phyloP scores from a whole-genome alignment of 2,888 invertebrate species.

The Tricholauxania praeusta region DNA sequence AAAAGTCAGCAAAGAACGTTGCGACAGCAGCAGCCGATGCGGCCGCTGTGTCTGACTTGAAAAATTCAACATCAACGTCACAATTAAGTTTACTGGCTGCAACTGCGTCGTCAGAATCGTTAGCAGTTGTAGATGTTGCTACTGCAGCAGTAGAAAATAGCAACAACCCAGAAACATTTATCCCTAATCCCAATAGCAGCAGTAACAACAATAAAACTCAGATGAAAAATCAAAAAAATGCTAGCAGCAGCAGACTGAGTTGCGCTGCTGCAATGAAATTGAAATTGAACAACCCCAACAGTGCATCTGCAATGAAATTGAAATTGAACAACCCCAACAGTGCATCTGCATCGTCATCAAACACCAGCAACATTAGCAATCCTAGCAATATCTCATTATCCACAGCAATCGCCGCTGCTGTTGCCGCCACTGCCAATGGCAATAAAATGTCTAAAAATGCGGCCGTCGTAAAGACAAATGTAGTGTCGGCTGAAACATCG shows the following conservation, averaged over 20 bases:
- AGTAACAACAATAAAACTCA: conserved; percentile 20
- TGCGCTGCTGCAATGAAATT: conserved; percentile 4
- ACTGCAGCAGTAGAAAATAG: too few relatives aligned
- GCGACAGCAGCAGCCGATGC: conserved; percentile 48
- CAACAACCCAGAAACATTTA: not conserved
- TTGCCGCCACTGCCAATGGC: conserved; percentile 51
- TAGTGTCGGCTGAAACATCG: conserved; percentile 41
- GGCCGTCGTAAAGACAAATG: conserved; percentile 45
- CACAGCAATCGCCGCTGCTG: conserved; percentile 10
- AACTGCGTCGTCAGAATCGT: not conserved
- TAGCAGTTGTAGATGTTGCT: not conserved
- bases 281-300: conserved; percentile 23
- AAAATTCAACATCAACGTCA: not conserved
- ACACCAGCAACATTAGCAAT: not conserved
- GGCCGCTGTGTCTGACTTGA: conserved; percentile 36
- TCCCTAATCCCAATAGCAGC: not conserved
- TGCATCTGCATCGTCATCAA: not conserved
- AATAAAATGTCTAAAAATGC: conserved; percentile 61
- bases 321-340: conserved; percentile 22
- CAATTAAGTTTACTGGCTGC: conserved; percentile 9
- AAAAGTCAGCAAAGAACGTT: conserved; percentile 44
- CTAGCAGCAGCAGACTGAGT: not conserved
- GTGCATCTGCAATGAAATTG: conserved; percentile 7
- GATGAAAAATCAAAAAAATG: conserved; percentile 21
- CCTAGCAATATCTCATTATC: conserved; percentile 32